Base-by-base conservation (phyloP, 2,888 invertebrate genomes). In the Cephus nigrinus region DNA sequence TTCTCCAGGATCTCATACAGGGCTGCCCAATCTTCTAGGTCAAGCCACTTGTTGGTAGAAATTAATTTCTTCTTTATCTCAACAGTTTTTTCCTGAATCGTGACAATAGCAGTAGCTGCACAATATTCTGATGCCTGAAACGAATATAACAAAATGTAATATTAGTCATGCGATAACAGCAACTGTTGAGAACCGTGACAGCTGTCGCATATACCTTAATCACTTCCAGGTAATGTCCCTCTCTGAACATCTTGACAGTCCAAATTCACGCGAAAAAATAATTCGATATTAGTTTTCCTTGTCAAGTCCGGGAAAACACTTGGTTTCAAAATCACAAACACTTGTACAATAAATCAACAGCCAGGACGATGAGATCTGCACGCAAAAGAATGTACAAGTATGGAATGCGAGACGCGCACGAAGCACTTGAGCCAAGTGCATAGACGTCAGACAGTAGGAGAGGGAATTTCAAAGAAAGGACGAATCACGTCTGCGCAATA, bases 151-250 rank as follows among this genome's bases (percentile, higher is more conserved):
- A 23, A 9, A 1, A 55, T 55, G 15, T 55, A 55, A 55, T 55
- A 55, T 55, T 55, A 55, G 9, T 23, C 9, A 55, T 55, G 23
- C 55, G 55, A 23, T 23, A 55, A 23, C 1, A 75, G 79, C 82
- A 81, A 81, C 82, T 86, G 81, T 82, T 77, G 35, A 77, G 35
- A 34, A 32, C 11, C 75, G 32, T 15, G 74, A 85, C 87, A 86
- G 87, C 86, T 86, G 85, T 85, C 82, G 75, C 75, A 32, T 40
- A 74, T 88, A 88, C 88, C 88, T 88, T 88, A 76, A 88, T 88
- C 76, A 88, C 85, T 82, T 88, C 88, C 80, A 88, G 78, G 80
- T 88, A 88, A 69, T 88, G 88, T 31, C 88, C 88, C 80, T 88
- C 86, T 35, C 88, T 88, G 80, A 88, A 88, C 88, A 88, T 88